These are phyloP conservation scores for Gallirallus australis DNA, from an alignment of 2,797 vertebrate species.

Conservation along the genomic window DNA sequence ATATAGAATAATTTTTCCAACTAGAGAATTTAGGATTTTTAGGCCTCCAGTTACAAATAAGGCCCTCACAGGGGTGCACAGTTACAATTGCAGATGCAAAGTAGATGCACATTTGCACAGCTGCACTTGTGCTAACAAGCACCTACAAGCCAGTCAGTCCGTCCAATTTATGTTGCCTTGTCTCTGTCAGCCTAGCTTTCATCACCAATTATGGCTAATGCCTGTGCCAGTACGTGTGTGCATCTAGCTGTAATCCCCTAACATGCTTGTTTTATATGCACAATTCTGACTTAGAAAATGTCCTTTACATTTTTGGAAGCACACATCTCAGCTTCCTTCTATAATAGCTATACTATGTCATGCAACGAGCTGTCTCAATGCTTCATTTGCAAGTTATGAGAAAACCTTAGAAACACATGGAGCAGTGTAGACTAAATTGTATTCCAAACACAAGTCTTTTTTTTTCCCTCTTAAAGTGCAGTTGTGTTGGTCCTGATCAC, in stretches of 20 bases:
- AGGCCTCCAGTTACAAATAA: not conserved
- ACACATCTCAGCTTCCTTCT: conserved; percentile 17
- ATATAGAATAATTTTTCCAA: not conserved
- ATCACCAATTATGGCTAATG: not conserved
- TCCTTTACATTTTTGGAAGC: conserved; percentile 29
- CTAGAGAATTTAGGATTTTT: not conserved
- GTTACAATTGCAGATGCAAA: not conserved
- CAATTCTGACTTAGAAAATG: not conserved
- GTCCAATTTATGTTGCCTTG: not conserved
- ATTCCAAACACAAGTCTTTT: not conserved
- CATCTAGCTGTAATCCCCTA: not conserved
- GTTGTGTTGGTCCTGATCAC: not conserved
- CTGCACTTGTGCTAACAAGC: not conserved
- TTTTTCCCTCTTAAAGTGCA: not conserved
- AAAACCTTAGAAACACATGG: not conserved
- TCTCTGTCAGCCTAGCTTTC: conserved; percentile 18
- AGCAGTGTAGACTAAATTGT: not conserved
- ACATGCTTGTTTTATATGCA: not conserved
- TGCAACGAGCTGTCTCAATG: not conserved
- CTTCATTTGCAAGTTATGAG: conserved; percentile 21
- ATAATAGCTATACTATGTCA: not conserved
- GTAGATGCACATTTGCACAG: not conserved
- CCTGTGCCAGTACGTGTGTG: not conserved
- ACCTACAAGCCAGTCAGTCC: not conserved
- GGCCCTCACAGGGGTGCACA: not conserved